Evolutionary conservation across 2,113 vertebrate genomes (phyloP), one percentile per base, ranked within the genome.

Genomic region (Recurvirostra avosetta): DNA sequence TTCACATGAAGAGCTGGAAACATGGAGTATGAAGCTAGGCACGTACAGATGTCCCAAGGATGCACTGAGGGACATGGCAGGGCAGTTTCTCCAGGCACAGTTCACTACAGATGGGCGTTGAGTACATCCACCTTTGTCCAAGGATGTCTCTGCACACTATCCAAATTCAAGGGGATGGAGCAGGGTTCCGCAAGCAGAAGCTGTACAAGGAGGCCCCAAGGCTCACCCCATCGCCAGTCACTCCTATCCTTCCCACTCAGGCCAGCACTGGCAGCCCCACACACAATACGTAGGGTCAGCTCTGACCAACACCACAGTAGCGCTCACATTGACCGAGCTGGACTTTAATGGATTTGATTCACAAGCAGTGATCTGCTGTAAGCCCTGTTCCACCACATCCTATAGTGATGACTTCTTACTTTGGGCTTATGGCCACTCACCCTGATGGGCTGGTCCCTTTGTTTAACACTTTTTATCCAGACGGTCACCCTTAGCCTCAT

Each of bases 231-330:
- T 67, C 5, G 11, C 61, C 13, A 6, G 3, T 29, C 30, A 62
- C 8, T 15, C 15, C 26, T 7, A 13, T 29, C 34, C 63, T 56
- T 79, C 53, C 40, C 52, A 71, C 16, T 25, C 30, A 45, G 23
- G 32, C 30, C 41, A 61, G 67, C 30, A 20, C 36, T 47, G 56
- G 20, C 26, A 78, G 56, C 21, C 11, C 26, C 81, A 75, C 40
- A 45, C 0, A 0, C 6, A 55, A 22, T 32, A 55, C 0, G 0
- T 0, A 8, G 12, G 40, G 18, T n/a, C 38, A 71, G 32, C 11
- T 50, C 61, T 82, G 77, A 59, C 43, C 34, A 34, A 68, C 74
- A 68, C 26, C 36, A 25, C 14, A 27, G 19, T 3, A 66, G 41
- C 5, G 1, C 16, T 70, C 4, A 1, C 2, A 3, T 8, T 63